phyloP scores from a whole-genome alignment of 2,888 invertebrate genomes.

The Cryptocheilus praepositus region DNA sequence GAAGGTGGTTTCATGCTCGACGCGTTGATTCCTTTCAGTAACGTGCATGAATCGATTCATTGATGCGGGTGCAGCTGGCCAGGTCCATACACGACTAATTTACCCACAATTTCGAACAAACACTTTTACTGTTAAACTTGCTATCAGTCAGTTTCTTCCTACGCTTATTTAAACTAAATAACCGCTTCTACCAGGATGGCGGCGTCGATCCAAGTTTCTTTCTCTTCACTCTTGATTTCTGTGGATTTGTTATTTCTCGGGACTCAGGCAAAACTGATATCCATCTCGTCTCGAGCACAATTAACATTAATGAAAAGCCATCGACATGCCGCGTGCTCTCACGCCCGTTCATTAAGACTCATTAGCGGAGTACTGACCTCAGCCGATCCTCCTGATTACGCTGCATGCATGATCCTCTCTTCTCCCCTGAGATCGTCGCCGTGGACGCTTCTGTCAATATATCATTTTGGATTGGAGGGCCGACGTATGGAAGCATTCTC shows the following conservation, averaged over 20 bases:
- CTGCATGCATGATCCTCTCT: constrained; percentile 6
- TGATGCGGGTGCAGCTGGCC: background rate
- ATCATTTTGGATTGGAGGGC: constrained; percentile 36
- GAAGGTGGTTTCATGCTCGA: too few relatives aligned
- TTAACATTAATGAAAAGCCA: constrained; percentile 37
- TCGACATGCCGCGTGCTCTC: constrained; percentile 34
- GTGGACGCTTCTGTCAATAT: constrained; percentile 30
- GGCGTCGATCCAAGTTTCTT: too few relatives aligned
- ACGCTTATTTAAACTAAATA: too few relatives aligned
- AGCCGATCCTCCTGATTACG: constrained; percentile 37
- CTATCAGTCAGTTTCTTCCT: too few relatives aligned
- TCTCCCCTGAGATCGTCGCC: constrained; percentile 22
- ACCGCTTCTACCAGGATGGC: too few relatives aligned
- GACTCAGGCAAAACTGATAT: background rate
- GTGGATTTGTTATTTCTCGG: background rate
- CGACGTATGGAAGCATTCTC: constrained; percentile 11
- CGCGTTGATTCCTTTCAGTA: too few relatives aligned
- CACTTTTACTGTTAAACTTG: too few relatives aligned
- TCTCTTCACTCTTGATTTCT: too few relatives aligned
- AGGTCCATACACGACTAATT: background rate
- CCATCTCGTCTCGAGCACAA: constrained; percentile 33
- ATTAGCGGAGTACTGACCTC: constrained; percentile 48
- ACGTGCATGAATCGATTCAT: constrained; percentile 1
- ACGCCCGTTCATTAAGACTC: constrained; percentile 53
- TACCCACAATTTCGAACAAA: background rate